Percentiles rank a stretch among this genome's conserved stretches.
These are phyloP conservation scores for Cephus runcator DNA, from an alignment of 2,888 invertebrate genomes.

Conservation along the genomic window DNA sequence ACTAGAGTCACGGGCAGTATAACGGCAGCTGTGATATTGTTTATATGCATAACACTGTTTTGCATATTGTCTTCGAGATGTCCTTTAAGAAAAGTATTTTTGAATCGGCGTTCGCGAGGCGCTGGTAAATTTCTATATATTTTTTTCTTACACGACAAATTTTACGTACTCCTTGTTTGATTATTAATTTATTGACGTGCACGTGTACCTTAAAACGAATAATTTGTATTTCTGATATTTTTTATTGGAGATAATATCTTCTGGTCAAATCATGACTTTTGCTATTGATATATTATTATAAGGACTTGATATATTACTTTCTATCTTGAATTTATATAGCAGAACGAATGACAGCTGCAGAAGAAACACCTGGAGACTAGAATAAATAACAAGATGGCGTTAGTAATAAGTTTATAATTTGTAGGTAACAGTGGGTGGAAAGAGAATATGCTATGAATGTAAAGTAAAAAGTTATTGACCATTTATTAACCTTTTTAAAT, in stretches of 20 bases:
- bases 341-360: background rate
- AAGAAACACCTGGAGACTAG: background rate
- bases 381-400: background rate
- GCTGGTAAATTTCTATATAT: background rate
- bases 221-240: background rate
- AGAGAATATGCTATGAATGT: background rate
- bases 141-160: background rate
- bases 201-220: no score
- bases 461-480: background rate
- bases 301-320: background rate
- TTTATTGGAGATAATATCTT: background rate
- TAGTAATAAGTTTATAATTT: background rate
- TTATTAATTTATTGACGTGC: background rate
- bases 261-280: background rate
- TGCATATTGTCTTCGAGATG: constrained; percentile 31
- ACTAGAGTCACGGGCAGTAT: constrained; percentile 22
- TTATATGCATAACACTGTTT: constrained; percentile 17
- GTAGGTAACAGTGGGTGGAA: background rate
- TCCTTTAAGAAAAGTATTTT: constrained; percentile 20
- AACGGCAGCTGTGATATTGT: constrained; percentile 13
- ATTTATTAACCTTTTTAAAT: background rate
- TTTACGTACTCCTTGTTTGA: background rate
- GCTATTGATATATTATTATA: background rate
- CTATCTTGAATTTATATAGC: background rate
- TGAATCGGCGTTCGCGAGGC: background rate